Conservation (phyloP, 2,888 invertebrate species). For the Oxyscelio sp. region DNA sequence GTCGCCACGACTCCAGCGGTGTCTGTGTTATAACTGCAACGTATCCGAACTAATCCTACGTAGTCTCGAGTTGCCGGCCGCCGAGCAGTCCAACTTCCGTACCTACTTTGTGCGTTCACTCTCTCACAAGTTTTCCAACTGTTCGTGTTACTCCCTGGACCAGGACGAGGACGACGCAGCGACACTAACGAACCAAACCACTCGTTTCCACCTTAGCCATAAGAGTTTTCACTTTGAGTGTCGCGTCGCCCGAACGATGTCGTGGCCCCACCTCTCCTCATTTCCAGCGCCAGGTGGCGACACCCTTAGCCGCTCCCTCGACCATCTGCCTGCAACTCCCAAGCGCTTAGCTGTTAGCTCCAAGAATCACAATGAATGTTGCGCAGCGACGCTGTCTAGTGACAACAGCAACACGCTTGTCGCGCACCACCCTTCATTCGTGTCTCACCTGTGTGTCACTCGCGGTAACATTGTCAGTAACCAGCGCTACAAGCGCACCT, state of each 20-base stretch:
- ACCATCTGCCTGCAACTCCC: constrained; percentile 37
- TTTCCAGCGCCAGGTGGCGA: constrained; percentile 26
- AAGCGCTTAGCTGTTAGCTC: constrained; percentile 61
- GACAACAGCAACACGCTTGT: constrained; percentile 50
- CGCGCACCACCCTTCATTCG: constrained; percentile 43
- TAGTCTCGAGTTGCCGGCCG: constrained; percentile 81
- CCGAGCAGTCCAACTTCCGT: constrained; percentile 83
- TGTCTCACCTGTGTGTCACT: constrained; percentile 61
- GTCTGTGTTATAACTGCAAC: constrained; percentile 85
- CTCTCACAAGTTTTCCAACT: constrained; percentile 84
- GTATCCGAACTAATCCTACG: constrained; percentile 84
- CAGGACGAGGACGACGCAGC: constrained; percentile 16
- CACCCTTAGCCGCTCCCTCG: constrained; percentile 46
- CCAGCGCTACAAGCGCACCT: constrained; percentile 67
- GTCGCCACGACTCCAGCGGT: constrained; percentile 78
- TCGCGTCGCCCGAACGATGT: constrained; percentile 54
- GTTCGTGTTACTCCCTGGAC: constrained; percentile 81
- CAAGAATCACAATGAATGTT: constrained; percentile 53
- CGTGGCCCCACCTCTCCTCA: constrained; percentile 61
- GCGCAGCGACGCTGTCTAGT: constrained; percentile 40
- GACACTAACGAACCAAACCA: constrained; percentile 22
- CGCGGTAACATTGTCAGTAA: constrained; percentile 63
- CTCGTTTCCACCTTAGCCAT: neutral
- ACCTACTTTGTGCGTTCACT: constrained; percentile 83
- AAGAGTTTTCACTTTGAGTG: neutral